Conservation (phyloP, 1,140 invertebrate species). For the Mylabris phalerata region DNA sequence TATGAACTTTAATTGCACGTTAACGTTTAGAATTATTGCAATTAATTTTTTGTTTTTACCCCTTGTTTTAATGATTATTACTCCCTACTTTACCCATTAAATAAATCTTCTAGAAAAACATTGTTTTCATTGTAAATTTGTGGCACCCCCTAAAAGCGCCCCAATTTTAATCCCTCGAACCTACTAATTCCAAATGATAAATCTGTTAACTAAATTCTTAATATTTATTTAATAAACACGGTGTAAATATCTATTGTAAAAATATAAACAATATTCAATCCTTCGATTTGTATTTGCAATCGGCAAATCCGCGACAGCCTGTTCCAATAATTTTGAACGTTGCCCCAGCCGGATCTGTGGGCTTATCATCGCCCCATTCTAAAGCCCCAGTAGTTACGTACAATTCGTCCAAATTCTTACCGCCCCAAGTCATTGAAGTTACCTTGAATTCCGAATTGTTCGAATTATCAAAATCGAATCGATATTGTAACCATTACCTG, state of each 20-base stretch:
- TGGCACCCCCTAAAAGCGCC: too few species aligned
- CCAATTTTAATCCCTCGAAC: too few species aligned
- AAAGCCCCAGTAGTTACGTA: conserved; percentile 62
- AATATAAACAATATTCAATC: neutral
- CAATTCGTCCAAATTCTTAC: conserved; percentile 62
- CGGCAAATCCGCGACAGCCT: conserved; percentile 25
- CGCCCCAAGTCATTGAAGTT: conserved; percentile 76
- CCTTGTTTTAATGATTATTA: too few species aligned
- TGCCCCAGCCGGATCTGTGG: conserved; percentile 27
- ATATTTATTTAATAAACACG: neutral
- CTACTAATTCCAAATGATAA: too few species aligned
- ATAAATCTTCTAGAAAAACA: too few species aligned
- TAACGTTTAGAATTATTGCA: too few species aligned
- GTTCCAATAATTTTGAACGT: conserved; percentile 24
- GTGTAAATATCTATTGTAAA: neutral
- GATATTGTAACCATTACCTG: conserved; percentile 13
- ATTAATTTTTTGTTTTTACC: too few species aligned
- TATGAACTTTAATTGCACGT: too few species aligned
- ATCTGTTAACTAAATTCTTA: too few species aligned
- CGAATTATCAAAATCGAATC: too few species aligned
- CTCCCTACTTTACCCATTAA: too few species aligned
- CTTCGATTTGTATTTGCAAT: conserved; percentile 6
- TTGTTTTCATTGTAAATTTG: too few species aligned
- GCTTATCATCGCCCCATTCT: conserved; percentile 16
- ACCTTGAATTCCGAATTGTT: conserved; percentile 34